Conservation (phyloP, 2,113 vertebrate species). For the Cinclus mexicanus region DNA sequence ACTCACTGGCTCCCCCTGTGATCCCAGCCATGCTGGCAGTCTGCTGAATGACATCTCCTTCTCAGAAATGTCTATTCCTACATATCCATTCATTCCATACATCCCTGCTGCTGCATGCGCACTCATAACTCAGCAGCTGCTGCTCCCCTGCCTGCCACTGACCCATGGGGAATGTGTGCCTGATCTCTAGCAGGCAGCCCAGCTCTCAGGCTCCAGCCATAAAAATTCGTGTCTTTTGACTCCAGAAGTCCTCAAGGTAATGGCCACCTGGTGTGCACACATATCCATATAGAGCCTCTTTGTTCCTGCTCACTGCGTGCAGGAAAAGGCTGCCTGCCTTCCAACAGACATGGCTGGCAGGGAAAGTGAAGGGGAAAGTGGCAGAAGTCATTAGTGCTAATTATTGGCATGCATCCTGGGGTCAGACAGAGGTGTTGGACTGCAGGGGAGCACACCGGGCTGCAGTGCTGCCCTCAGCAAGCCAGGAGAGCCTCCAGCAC, state of each 20-base stretch:
- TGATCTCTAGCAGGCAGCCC: neutral
- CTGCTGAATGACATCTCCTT: neutral
- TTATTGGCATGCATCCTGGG: neutral
- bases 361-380: neutral
- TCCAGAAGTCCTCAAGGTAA: neutral
- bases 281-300: neutral
- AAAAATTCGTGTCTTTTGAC: neutral
- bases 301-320: neutral
- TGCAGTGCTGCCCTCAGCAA: rapidly evolving
- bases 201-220: neutral
- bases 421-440: neutral
- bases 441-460: neutral
- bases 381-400: neutral
- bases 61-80: neutral
- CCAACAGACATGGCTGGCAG: neutral
- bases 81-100: rapidly evolving
- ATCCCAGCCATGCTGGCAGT: neutral
- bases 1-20: rapidly evolving
- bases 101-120: neutral
- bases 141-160: rapidly evolving
- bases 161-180: rapidly evolving
- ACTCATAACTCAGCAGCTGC: neutral
- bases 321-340: neutral
- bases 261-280: neutral
- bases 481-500: neutral